A percentile compares a stretch with the other conserved stretches of the same genome.
These are phyloP conservation scores for Lonchura striata DNA, from an alignment of 2,113 vertebrate species.

Conservation along the genomic window DNA sequence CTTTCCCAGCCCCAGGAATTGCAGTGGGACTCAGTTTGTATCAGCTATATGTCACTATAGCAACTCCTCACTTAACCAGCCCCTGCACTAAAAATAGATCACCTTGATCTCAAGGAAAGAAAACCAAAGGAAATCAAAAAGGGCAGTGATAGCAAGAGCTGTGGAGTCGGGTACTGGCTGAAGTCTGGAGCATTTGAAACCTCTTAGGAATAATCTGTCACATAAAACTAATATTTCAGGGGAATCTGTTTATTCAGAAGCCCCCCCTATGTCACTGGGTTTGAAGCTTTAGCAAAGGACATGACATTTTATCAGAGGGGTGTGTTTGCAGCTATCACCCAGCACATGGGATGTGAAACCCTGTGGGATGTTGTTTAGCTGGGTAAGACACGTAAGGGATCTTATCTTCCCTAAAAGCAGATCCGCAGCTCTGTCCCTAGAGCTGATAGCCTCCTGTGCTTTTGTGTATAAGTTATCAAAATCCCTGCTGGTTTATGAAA, in stretches of 20 bases:
- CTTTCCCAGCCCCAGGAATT: not conserved
- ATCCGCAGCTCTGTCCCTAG: not conserved
- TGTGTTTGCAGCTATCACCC: not conserved
- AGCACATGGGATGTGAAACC: not conserved
- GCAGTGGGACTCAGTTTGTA: slow-evolving; percentile 44
- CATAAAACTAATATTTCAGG: not conserved
- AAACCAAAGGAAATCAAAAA: slow-evolving; percentile 52
- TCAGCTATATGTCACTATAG: slow-evolving; percentile 73
- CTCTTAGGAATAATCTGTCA: not conserved
- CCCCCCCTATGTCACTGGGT: not conserved
- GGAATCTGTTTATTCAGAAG: not conserved
- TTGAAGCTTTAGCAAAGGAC: not conserved
- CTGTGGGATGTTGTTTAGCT: not conserved
- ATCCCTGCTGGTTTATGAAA: not conserved
- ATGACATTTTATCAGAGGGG: not conserved
- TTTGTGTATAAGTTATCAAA: not conserved
- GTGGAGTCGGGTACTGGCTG: not conserved
- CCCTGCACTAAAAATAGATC: slow-evolving; percentile 75
- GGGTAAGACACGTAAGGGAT: not conserved
- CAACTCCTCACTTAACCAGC: slow-evolving; percentile 65
- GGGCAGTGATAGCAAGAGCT: not conserved
- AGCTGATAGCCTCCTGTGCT: not conserved
- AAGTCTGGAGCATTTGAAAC: not conserved
- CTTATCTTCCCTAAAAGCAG: not conserved
- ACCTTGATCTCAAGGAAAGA: slow-evolving; percentile 66